Base-by-base conservation (phyloP, 23 tunicate genomes). In the Trididemnum miniatum region DNA sequence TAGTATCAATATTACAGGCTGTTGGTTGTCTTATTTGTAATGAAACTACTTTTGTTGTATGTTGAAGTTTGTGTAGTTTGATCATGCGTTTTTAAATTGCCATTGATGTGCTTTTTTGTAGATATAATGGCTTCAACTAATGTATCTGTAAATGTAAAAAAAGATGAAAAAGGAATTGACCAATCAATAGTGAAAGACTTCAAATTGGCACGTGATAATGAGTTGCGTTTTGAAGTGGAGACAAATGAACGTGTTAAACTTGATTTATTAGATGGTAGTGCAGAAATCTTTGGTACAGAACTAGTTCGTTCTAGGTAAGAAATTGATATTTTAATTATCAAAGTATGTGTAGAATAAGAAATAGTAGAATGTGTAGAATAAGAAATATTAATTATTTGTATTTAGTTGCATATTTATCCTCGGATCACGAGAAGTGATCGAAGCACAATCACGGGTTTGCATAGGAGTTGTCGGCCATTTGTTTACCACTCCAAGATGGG, bases 251-350 rank as follows among this genome's bases (percentile, higher is more conserved):
- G 91, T n/a, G 97, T 92, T 0, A 93, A 88, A 33, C 71, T 93
- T 2, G 98, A 88, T 51, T 72, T 93, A 32, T 20, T 93, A 7
- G 98, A 93, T 65, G 98, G 98, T 2, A 88, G 78, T 74, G 98
- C 98, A 4, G 98, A 93, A 76, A 27, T 93, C 0, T 93, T 93
- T 93, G 98, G 98, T 1, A 93, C 98, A 15, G 98, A 93, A 59
- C 76, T 93, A 20, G 90, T 93, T 4, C 71, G 87, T 18, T 80
- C 87, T 66, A 35, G 85, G 89, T 84, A 33, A 35, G 25, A 22
- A 4, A 67, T 62, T 62, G 4, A 62, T 15, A 49, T n/a, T n/a
- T n/a, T n/a, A n/a, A n/a, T n/a, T n/a, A n/a, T n/a, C n/a, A n/a
- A n/a, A n/a, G n/a, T n/a, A n/a, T n/a, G n/a, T n/a, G n/a, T n/a